phyloP scores from a whole-genome alignment of 2,888 invertebrate species.

The Boloria euphrosyne region DNA sequence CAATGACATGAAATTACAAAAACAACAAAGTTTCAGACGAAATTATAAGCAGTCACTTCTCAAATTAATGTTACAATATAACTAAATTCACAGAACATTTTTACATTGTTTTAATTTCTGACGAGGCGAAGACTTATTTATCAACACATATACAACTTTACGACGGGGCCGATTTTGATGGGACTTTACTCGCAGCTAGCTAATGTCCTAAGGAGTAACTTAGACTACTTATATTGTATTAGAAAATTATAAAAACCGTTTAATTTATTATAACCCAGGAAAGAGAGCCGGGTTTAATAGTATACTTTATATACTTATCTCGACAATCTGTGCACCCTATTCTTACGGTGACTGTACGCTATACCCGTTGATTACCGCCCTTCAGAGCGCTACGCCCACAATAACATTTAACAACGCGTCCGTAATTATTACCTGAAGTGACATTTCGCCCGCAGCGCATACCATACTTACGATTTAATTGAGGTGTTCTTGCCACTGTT shows the following conservation, averaged over 20 bases:
- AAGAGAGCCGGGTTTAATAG: no score
- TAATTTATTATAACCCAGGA: no score
- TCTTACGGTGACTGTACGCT: conserved; percentile 22
- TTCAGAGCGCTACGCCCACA: conserved; percentile 43
- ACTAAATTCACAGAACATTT: conserved; percentile 3
- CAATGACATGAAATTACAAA: neutral
- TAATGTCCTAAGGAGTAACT: no score
- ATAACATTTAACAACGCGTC: conserved; percentile 48
- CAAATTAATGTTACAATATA: conserved; percentile 2
- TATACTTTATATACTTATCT: conserved; percentile 12
- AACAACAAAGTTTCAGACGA: conserved; percentile 17
- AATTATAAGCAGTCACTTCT: neutral
- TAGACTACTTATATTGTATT: no score
- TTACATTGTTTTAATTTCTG: conserved; percentile 4
- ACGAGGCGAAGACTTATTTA: conserved; percentile 6
- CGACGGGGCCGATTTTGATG: no score
- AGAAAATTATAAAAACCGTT: no score
- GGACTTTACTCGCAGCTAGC: no score
- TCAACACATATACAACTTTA: no score
- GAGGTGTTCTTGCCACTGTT: conserved; percentile 40
- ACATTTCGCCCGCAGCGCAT: conserved; percentile 49
- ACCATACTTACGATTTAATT: conserved; percentile 43
- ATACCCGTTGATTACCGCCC: conserved; percentile 55
- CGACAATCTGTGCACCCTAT: conserved; percentile 10
- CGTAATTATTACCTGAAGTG: conserved; percentile 49